Evolutionary conservation across 2,113 vertebrate genomes (phyloP).

Genomic region (Galeopterus variegatus): DNA sequence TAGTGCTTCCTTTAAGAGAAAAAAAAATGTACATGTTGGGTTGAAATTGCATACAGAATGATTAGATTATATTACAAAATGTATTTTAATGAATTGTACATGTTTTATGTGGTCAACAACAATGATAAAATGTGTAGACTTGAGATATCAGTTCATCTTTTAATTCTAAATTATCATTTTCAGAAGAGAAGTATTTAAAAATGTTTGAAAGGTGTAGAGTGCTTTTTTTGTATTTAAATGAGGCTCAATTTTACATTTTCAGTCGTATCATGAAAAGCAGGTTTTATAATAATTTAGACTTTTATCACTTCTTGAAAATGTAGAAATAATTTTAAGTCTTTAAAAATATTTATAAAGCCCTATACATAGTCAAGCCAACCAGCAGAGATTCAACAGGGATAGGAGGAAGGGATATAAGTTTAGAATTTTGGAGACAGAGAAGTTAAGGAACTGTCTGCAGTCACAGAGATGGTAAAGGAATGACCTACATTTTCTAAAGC

Average conservation of each 20-base stretch:
- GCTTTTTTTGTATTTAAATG: not conserved
- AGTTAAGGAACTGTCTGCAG: not conserved
- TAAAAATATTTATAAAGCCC: not conserved
- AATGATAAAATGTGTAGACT: not conserved
- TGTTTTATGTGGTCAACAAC: not conserved
- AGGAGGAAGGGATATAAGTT: too few species aligned
- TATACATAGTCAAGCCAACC: not conserved
- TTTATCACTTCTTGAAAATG: not conserved
- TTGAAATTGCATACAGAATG: not conserved
- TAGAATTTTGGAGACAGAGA: not conserved
- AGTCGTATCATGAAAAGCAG: not conserved
- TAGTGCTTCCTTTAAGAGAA: not conserved
- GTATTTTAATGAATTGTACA: not conserved
- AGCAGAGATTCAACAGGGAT: not conserved
- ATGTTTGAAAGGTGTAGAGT: not conserved
- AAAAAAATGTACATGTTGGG: not conserved
- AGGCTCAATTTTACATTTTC: not conserved
- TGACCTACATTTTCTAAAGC: not conserved
- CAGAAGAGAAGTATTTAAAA: slow-evolving; percentile 11
- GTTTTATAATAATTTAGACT: not conserved
- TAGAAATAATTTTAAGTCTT: not conserved
- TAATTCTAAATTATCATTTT: not conserved
- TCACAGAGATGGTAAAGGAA: not conserved
- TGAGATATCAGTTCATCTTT: not conserved
- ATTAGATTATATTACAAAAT: not conserved